Evolutionary conservation across 2,113 vertebrate genomes (phyloP).

Genomic region (Baryphthengus martii): DNA sequence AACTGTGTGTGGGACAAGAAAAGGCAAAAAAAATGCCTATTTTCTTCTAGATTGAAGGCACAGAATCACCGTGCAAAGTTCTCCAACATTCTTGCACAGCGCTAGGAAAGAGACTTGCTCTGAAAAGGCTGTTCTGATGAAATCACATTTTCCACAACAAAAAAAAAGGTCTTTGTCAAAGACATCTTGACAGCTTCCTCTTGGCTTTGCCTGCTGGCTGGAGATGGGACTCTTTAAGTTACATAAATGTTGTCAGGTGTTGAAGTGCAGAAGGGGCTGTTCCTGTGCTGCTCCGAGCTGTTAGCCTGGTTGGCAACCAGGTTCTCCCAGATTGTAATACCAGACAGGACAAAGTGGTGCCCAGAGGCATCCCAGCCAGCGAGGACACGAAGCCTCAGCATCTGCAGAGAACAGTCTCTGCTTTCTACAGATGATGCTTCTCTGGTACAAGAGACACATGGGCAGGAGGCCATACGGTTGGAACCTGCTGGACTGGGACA

Average conservation of each 20-base stretch:
- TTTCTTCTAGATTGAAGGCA: not conserved
- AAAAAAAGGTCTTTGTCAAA: not conserved
- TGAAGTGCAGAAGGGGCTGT: not conserved
- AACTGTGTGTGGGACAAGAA: not conserved
- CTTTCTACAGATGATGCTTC: not conserved
- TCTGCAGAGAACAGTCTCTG: no score
- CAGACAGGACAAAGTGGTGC: not conserved
- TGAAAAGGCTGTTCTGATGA: not conserved
- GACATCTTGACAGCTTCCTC: not conserved
- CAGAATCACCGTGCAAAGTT: not conserved
- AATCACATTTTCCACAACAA: not conserved
- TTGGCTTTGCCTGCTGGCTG: not conserved
- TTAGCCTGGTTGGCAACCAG: not conserved
- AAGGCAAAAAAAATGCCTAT: not conserved
- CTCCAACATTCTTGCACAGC: not conserved
- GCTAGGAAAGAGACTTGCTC: not conserved
- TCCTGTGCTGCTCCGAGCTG: not conserved
- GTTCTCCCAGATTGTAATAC: not conserved
- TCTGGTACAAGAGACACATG: not conserved
- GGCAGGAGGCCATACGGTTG: not conserved
- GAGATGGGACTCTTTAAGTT: not conserved
- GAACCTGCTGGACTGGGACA: not conserved
- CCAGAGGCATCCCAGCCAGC: accelerated
- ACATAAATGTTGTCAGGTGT: not conserved
- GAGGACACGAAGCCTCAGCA: not conserved